Conservation (phyloP, 1,140 invertebrate species). For the Scylla paramamosain region DNA sequence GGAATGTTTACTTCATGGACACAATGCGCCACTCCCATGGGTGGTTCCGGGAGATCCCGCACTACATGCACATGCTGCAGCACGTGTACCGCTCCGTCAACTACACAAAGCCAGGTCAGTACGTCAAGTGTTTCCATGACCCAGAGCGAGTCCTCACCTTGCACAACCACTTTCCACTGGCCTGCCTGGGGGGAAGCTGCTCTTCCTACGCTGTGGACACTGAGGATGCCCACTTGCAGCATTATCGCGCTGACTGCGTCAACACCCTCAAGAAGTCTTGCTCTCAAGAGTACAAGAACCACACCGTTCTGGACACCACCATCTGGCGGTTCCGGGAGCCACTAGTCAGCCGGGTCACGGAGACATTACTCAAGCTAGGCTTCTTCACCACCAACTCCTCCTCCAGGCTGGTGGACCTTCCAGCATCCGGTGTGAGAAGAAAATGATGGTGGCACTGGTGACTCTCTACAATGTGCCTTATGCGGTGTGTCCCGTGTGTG, state of each 20-base stretch:
- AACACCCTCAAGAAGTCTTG: conserved; percentile 93
- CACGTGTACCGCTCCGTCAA: conserved; percentile 94
- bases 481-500: conserved; percentile 43
- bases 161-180: conserved; percentile 95
- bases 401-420: conserved; percentile 26
- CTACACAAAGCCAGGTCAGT: conserved; percentile 95
- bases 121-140: conserved; percentile 97
- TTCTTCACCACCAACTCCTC: conserved; percentile 31
- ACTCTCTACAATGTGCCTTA: conserved; percentile 61
- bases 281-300: conserved; percentile 88
- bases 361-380: conserved; percentile 21
- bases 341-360: conserved; percentile 44
- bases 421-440: conserved; percentile 59
- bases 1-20: conserved; percentile 97
- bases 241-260: conserved; percentile 95
- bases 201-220: conserved; percentile 92
- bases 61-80: conserved; percentile 96
- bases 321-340: conserved; percentile 88
- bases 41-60: conserved; percentile 91
- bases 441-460: conserved; percentile 31
- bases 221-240: conserved; percentile 92
- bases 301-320: conserved; percentile 91
- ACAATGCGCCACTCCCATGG: conserved; percentile 91
- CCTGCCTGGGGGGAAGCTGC: conserved; percentile 91
- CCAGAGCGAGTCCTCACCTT: conserved; percentile 92